Base-by-base conservation (phyloP, 2,797 vertebrate species). In the Rachycentron canadum region DNA sequence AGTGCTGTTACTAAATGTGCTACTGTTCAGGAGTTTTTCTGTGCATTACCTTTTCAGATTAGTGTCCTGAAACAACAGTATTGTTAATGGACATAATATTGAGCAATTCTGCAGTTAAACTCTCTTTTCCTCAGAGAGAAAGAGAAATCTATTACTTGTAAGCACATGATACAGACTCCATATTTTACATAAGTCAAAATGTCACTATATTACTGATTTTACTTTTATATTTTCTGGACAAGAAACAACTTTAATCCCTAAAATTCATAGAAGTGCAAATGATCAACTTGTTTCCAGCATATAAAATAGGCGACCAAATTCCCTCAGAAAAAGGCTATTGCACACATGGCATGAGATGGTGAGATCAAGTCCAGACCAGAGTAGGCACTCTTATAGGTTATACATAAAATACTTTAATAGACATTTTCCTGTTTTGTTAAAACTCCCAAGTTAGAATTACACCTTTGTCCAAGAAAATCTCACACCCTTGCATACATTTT, bases 321-420 rank as follows among this genome's bases (percentile, higher is more conserved):
- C 68, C 45, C 61, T 14, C 17, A 73, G 66, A 21, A 60, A 49
- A 60, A 49, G 75, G 66, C 72, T 89, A 88, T 87, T 92, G 85
- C 91, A 88, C 88, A 82, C 21, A 84, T 78, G 70, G 68, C 34
- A 86, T 85, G 87, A 91, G 87, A 91, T 87, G 85, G 86, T 40
- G 61, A 77, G 36, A 58, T 82, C 55, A 82, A 81, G 57, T 83
- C 62, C 68, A 67, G 45, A 68, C 59, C 52, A 67, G 32, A 82
- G 52, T 62, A 91, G 90, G 89, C 90, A 92, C 85, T 77, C 62
- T 58, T 52, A 59, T 23, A 77, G 16, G 73, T 63, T 69, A 77
- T 28, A 81, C 32, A 73, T 55, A 61, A 73, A 83, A 73, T 36
- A 58, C 17, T 77, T 58, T 5, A 69, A 73, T 32, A 69, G 13